These are phyloP conservation scores for Seriola quinqueradiata DNA, from an alignment of 2,113 vertebrate genomes.

Conservation along the genomic window DNA sequence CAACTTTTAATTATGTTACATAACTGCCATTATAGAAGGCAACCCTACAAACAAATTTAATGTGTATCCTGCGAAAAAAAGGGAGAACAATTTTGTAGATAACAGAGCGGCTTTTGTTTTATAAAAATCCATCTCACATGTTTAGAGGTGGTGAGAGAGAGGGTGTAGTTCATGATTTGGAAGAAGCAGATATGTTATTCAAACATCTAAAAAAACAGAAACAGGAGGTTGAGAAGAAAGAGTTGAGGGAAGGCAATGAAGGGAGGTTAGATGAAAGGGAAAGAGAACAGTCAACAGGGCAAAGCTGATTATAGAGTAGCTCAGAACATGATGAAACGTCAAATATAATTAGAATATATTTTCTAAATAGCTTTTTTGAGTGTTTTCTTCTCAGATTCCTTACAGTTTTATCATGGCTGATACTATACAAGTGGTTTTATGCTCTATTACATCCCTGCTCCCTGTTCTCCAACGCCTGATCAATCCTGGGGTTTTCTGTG, in stretches of 20 bases:
- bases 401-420: not conserved
- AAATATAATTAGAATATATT: not conserved
- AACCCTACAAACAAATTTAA: conserved; percentile 54
- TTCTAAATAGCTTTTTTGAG: not conserved
- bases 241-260: not conserved
- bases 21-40: conserved; percentile 72
- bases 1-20: conserved; percentile 74
- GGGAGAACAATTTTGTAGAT: conserved; percentile 14
- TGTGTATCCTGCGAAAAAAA: conserved; percentile 30
- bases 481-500: not conserved
- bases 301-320: not conserved
- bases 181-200: not conserved
- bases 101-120: conserved; percentile 35
- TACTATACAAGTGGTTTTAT: not conserved
- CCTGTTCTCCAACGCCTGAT: not conserved
- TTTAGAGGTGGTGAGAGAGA: not conserved
- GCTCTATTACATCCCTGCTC: not conserved
- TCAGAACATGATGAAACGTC: not conserved
- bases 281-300: not conserved
- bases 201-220: not conserved
- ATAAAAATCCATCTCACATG: conserved; percentile 8
- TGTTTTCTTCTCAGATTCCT: not conserved
- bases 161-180: conserved; percentile 1
- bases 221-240: not conserved
- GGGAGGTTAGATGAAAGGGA: not conserved